Evolutionary conservation across 64 coral and sea anemone species (phyloP).

Genomic region (Actinia equina): DNA sequence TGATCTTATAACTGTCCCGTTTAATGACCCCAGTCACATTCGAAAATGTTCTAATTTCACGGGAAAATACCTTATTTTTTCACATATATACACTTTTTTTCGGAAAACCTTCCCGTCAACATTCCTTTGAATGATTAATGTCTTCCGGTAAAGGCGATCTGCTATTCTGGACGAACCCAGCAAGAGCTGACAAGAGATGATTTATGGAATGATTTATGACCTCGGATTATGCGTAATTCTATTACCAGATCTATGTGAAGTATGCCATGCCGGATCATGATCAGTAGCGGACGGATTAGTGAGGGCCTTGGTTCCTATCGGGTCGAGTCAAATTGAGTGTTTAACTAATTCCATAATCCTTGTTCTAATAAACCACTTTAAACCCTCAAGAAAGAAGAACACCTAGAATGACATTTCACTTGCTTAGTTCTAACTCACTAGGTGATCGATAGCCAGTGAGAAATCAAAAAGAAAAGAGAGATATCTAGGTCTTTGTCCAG

Average conservation of each 20-base stretch:
- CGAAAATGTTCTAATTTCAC: not conserved
- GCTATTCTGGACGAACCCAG: slow-evolving; percentile 4
- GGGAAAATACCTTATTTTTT: not conserved
- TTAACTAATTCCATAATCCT: slow-evolving; percentile 16
- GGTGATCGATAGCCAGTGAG: no score
- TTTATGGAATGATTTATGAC: slow-evolving; percentile 7
- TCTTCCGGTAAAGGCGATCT: slow-evolving; percentile 15
- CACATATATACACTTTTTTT: not conserved
- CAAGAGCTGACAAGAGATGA: not conserved
- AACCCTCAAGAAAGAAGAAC: not conserved
- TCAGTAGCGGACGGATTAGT: not conserved
- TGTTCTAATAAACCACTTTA: not conserved
- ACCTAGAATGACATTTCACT: not conserved
- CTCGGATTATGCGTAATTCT: slow-evolving; percentile 1
- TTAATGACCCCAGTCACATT: slow-evolving; percentile 6
- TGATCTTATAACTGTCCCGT: not conserved
- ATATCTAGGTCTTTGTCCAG: no score
- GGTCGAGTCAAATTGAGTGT: not conserved
- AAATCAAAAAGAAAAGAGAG: no score
- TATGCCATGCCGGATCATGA: not conserved
- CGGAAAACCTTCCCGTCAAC: not conserved
- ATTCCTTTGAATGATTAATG: slow-evolving; percentile 14
- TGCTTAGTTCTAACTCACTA: no score
- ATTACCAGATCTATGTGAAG: slow-evolving; percentile 15
- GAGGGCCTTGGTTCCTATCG: not conserved